Conservation (phyloP, 2,888 invertebrate species). For the Sesamia inferens region DNA sequence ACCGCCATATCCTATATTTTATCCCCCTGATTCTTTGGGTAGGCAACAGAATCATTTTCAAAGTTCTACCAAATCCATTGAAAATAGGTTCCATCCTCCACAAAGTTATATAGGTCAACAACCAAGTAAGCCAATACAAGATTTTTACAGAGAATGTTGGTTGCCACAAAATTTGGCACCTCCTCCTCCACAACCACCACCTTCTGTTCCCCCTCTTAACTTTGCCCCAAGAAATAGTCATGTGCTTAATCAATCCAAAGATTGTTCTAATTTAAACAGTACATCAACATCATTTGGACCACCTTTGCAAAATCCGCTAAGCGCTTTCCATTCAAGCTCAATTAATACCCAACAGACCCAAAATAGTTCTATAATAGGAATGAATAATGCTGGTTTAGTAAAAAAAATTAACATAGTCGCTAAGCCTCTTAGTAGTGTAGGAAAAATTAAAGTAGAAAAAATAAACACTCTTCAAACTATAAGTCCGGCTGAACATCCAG, state of each 20-base stretch:
- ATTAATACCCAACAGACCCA: not conserved
- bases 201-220: not conserved
- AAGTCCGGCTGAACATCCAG: conserved; percentile 4
- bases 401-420: conserved; percentile 60
- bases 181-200: conserved; percentile 4
- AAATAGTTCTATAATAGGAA: conserved; percentile 54
- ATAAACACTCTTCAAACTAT: conserved; percentile 5
- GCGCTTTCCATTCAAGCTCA: not conserved
- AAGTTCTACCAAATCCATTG: conserved; percentile 6
- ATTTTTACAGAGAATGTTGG: conserved; percentile 27
- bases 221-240: not conserved
- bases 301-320: conserved; percentile 2
- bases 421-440: not conserved
- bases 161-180: conserved; percentile 12
- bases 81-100: conserved; percentile 4
- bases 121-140: conserved; percentile 6
- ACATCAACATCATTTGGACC: not conserved
- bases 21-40: conserved; percentile 25
- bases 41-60: conserved; percentile 10
- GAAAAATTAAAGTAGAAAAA: not conserved
- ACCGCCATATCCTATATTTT: conserved; percentile 14
- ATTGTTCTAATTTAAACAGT: conserved; percentile 6
- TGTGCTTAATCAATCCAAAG: not conserved
- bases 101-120: conserved; percentile 4
- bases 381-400: conserved; percentile 55